phyloP scores from a whole-genome alignment of 2,888 invertebrate species.

The Scaptodrosophila latifasciaeformis region DNA sequence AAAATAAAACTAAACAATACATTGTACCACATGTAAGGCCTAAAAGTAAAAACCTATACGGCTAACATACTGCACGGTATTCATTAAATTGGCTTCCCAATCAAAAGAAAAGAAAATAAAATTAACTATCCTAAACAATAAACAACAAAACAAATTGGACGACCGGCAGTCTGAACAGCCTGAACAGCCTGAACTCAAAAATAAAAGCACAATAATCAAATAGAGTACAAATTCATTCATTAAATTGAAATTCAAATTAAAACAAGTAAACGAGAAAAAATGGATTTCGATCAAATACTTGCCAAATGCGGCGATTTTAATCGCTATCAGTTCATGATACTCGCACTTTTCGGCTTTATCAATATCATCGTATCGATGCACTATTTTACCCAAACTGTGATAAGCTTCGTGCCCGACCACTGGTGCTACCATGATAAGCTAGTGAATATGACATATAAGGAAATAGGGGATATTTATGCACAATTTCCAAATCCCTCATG shows the following conservation, averaged over 20 bases:
- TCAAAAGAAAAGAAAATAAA: background rate
- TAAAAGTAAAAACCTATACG: background rate
- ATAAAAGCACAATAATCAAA: no score
- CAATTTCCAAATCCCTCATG: slow-evolving; percentile 71
- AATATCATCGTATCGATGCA: slow-evolving; percentile 78
- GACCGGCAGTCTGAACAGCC: no score
- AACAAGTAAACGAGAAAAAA: no score
- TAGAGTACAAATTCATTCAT: no score
- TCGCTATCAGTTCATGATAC: slow-evolving; percentile 77
- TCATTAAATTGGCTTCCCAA: slow-evolving; percentile 16
- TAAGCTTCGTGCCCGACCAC: slow-evolving; percentile 77
- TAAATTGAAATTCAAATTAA: no score
- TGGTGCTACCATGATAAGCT: slow-evolving; percentile 75
- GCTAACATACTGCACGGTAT: background rate
- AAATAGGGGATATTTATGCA: slow-evolving; percentile 72
- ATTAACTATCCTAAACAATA: no score
- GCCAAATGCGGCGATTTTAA: slow-evolving; percentile 77
- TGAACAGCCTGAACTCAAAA: no score
- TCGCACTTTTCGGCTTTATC: slow-evolving; percentile 77
- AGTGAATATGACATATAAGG: slow-evolving; percentile 71
- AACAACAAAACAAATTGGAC: no score
- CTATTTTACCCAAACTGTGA: slow-evolving; percentile 79
- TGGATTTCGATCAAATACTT: slow-evolving; percentile 78
- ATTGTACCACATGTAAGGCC: background rate
- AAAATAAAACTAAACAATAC: no score